phyloP scores from a whole-genome alignment of 2,888 invertebrate genomes.

The Apamea sordens region DNA sequence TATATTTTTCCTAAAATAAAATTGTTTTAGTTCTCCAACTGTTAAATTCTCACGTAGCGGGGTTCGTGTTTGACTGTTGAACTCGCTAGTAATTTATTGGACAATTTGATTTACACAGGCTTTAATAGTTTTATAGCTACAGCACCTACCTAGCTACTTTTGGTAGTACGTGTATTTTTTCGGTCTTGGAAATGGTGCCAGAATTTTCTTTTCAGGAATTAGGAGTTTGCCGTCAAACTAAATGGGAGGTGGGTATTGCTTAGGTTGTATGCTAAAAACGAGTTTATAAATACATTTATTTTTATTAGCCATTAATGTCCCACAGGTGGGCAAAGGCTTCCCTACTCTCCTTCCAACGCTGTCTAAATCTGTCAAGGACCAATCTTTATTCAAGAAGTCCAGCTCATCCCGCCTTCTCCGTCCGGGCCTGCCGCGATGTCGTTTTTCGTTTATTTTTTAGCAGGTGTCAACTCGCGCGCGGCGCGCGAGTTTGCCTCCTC shows the following conservation, averaged over 20 bases:
- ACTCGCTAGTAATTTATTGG: constrained; percentile 37
- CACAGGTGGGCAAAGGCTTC: no score
- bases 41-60: constrained; percentile 33
- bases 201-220: neutral
- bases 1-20: constrained; percentile 14
- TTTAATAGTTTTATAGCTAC: constrained; percentile 24
- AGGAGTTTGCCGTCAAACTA: neutral
- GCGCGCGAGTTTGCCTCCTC: no score
- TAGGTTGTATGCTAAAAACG: neutral
- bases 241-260: neutral
- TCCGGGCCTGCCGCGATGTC: no score
- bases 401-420: no score
- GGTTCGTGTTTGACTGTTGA: constrained; percentile 36
- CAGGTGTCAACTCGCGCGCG: no score
- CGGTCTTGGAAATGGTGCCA: neutral
- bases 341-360: no score
- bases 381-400: no score
- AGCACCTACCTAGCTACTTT: neutral
- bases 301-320: no score
- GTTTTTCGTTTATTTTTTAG: no score
- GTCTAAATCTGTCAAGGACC: no score
- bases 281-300: neutral
- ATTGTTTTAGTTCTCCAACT: constrained; percentile 9
- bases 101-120: constrained; percentile 43
- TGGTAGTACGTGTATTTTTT: neutral